phyloP scores from a whole-genome alignment of 2,888 invertebrate genomes.

The Latrodectus elegans region DNA sequence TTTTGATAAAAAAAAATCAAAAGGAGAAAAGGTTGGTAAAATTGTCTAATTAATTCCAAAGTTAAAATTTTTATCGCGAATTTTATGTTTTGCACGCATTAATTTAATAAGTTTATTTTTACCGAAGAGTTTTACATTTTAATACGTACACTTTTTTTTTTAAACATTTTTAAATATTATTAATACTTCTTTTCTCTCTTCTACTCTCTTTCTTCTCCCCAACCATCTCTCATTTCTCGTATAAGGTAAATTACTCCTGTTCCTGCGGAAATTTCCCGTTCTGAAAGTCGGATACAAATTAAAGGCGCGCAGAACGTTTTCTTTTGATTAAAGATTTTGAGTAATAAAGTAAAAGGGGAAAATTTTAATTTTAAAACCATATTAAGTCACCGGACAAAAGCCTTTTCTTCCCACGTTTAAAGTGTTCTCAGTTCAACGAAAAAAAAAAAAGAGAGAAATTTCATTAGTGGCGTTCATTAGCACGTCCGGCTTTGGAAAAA shows the following conservation, averaged over 20 bases:
- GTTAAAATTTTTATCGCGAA: constrained; percentile 69
- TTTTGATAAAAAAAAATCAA: neutral
- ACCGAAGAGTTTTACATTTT: constrained; percentile 20
- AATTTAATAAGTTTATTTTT: constrained; percentile 70
- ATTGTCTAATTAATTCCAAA: constrained; percentile 69
- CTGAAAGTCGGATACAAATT: constrained; percentile 60
- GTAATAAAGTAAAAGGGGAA: constrained; percentile 19
- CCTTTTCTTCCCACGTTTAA: constrained; percentile 30
- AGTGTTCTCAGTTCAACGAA: constrained; percentile 35
- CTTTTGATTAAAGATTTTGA: constrained; percentile 67
- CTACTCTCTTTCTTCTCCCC: neutral
- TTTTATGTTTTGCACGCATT: constrained; percentile 67
- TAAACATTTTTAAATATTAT: constrained; percentile 10
- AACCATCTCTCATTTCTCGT: constrained; percentile 16
- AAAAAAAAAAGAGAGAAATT: constrained; percentile 44
- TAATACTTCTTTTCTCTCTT: neutral
- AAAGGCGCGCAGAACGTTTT: constrained; percentile 52
- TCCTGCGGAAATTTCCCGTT: constrained; percentile 29
- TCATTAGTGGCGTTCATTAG: constrained; percentile 67
- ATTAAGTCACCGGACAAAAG: constrained; percentile 63
- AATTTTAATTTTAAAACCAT: constrained; percentile 69
- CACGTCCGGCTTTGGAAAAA: constrained; percentile 54
- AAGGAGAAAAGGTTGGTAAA: constrained; percentile 54
- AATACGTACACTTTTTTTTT: constrained; percentile 1
- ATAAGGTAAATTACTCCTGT: constrained; percentile 46